phyloP scores from a whole-genome alignment of 2,888 invertebrate genomes.

The Agrilus cyanescens region DNA sequence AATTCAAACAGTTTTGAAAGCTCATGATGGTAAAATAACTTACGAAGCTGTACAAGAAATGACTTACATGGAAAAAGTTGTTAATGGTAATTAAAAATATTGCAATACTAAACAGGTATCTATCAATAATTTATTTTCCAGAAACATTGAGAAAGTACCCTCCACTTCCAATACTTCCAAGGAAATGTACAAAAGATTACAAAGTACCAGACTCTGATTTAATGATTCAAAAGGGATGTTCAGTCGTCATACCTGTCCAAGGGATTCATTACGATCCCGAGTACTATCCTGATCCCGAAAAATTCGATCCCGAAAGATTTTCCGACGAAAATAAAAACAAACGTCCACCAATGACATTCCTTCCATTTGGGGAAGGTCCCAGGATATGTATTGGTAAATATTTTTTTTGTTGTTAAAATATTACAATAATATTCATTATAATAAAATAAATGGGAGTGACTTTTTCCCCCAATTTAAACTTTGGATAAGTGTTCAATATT shows the following conservation, averaged over 20 bases:
- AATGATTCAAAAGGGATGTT: slow-evolving; percentile 22
- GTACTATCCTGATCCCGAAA: not conserved
- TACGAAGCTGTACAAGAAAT: slow-evolving; percentile 30
- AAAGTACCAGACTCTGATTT: slow-evolving; percentile 20
- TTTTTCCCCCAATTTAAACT: too few relatives aligned
- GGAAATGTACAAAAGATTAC: slow-evolving; percentile 16
- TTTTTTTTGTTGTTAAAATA: too few relatives aligned
- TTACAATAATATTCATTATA: too few relatives aligned
- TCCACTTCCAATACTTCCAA: slow-evolving; percentile 15
- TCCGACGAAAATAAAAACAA: not conserved
- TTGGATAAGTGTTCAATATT: not conserved
- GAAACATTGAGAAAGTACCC: slow-evolving; percentile 28
- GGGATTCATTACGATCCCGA: not conserved
- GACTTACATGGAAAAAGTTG: slow-evolving; percentile 29
- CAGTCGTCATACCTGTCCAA: not conserved
- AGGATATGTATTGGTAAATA: not conserved
- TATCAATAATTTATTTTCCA: slow-evolving; percentile 8
- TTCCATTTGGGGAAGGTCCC: slow-evolving; percentile 1
- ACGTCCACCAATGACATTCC: not conserved
- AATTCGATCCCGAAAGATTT: not conserved
- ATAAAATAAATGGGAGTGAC: too few relatives aligned
- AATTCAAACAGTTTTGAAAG: slow-evolving; percentile 21
- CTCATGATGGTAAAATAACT: slow-evolving; percentile 22
- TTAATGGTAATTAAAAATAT: slow-evolving; percentile 20
- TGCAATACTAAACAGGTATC: not conserved